Percentiles rank a stretch among this genome's conserved stretches.
These are phyloP conservation scores for Poeciliopsis prolifica DNA, from an alignment of 2,113 vertebrate species.

Conservation along the genomic window DNA sequence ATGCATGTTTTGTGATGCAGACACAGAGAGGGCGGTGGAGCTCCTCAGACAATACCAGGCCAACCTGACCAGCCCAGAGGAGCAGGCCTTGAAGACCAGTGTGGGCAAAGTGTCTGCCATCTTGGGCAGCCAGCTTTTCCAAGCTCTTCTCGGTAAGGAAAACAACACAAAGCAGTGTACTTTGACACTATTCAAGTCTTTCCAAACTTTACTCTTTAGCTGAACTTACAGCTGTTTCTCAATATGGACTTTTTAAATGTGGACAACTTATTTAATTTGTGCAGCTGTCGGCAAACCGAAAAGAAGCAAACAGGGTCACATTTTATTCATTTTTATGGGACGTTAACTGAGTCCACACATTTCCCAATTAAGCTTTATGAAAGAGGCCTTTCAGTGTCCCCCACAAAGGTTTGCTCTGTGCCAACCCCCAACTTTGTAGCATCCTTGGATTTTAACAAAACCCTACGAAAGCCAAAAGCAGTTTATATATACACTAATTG, in stretches of 20 bases:
- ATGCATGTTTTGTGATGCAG: constrained; percentile 69
- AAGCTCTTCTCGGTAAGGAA: constrained; percentile 87
- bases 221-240: constrained; percentile 16
- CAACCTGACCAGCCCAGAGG: constrained; percentile 83
- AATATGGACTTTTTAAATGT: constrained; percentile 17
- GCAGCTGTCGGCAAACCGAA: constrained; percentile 22
- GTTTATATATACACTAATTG: constrained; percentile 26
- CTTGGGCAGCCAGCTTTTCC: constrained; percentile 87
- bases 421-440: constrained; percentile 21
- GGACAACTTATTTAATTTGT: not conserved
- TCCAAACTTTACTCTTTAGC: constrained; percentile 4
- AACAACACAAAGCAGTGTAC: not conserved
- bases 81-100: constrained; percentile 83
- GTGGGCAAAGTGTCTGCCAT: constrained; percentile 86
- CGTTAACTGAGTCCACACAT: constrained; percentile 61
- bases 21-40: constrained; percentile 85
- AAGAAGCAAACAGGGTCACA: constrained; percentile 52
- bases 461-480: constrained; percentile 49
- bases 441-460: constrained; percentile 60
- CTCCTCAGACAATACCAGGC: constrained; percentile 86
- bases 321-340: constrained; percentile 68
- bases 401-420: constrained; percentile 67
- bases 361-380: constrained; percentile 68
- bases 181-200: constrained; percentile 16
- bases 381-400: constrained; percentile 71